Conservation (phyloP, 2,113 vertebrate species). For the Daboia siamensis region DNA sequence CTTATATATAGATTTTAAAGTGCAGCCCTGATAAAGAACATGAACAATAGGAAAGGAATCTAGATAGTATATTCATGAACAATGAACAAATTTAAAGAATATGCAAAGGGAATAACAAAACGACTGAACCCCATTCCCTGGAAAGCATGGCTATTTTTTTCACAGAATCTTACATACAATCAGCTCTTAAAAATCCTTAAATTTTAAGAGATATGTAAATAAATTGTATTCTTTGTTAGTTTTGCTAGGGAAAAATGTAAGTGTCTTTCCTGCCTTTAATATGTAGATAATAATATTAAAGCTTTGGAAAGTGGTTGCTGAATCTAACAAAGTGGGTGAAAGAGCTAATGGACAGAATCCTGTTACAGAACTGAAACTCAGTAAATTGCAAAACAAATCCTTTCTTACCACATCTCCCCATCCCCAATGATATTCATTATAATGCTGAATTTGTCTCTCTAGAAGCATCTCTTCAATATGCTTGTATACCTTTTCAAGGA, state of each 20-base stretch:
- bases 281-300: not conserved
- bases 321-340: not conserved
- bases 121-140: conserved; percentile 37
- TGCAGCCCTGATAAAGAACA: conserved; percentile 79
- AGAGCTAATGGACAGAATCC: not conserved
- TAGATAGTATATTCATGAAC: conserved; percentile 75
- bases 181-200: conserved; percentile 13
- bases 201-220: conserved; percentile 37
- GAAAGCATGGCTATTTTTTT: conserved; percentile 9
- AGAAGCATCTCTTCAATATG: fast-evolving
- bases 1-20: conserved; percentile 76
- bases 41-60: conserved; percentile 76
- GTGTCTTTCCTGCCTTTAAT: not conserved
- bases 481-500: not conserved
- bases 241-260: not conserved
- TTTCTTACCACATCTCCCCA: not conserved
- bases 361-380: fast-evolving
- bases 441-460: fast-evolving
- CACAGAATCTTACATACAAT: not conserved
- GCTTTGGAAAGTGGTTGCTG: not conserved
- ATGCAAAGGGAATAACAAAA: conserved; percentile 47
- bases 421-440: not conserved
- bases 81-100: conserved; percentile 68
- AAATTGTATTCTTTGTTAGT: not conserved
- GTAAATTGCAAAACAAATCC: not conserved